Base-by-base conservation (phyloP, 2,113 vertebrate species). In the Herpetotheres cachinnans region DNA sequence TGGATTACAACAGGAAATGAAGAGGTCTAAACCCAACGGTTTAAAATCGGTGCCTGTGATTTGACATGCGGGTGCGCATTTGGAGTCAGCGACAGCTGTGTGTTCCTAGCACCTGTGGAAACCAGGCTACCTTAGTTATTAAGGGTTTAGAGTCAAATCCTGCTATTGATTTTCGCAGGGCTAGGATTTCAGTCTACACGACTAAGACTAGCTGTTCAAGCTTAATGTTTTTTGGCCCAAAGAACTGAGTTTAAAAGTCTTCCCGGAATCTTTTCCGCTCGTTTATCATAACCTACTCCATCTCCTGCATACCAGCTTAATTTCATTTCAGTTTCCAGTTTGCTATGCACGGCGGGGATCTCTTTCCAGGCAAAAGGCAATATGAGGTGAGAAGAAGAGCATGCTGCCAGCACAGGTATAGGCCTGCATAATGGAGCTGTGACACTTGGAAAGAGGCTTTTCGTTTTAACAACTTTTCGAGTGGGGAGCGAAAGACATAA, bases 341-440 rank as follows among this genome's bases (percentile, higher is more conserved):
- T 97, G 97, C 97, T 97, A 95, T 83, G 98, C 98, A 93, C 98
- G 24, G 90, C 98, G 11, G 98, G 98, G 97, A 98, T 98, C 98
- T 97, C 97, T 97, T 98, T 97, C 90, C 89, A 98, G 97, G 98
- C 98, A 98, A 98, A 98, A 99, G 98, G 98, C 99, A 99, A 99
- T 99, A 98, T 98, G 99, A 99, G 99, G 99, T 99, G 99, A 98
- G 99, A 99, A 99, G 98, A 98, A 97, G 98, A 98, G 96, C 98
- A 97, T 98, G 98, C 98, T 98, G 99, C 97, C 98, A 96, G 98
- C 98, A 96, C 99, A 99, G 99, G 99, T 99, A 99, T 98, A 98
- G 99, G 98, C 99, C 99, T 99, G 99, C 98, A 99, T 99, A 99
- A 99, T 98, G 97, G 98, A 98, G 98, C 95, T 90, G 89, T 95